Conservation (phyloP, 2,888 invertebrate species). For the Tortricodes alternella region DNA sequence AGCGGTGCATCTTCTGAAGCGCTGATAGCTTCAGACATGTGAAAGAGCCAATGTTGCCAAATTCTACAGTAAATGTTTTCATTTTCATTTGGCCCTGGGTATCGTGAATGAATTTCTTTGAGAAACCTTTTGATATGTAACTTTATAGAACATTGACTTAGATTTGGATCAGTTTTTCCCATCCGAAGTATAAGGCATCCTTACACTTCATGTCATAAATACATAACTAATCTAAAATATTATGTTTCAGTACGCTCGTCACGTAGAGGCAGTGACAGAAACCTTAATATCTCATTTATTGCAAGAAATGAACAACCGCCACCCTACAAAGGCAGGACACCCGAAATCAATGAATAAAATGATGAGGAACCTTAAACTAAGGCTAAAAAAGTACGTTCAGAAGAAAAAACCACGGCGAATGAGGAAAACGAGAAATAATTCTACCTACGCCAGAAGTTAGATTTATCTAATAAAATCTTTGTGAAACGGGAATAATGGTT, state of each 20-base stretch:
- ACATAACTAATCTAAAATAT: background rate
- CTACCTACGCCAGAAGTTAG: background rate
- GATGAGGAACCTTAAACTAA: background rate
- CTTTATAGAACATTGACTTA: no score
- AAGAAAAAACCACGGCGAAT: background rate
- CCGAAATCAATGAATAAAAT: conserved; percentile 31
- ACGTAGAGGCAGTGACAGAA: conserved; percentile 48
- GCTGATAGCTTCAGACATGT: no score
- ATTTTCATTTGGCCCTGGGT: no score
- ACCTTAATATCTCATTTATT: conserved; percentile 46
- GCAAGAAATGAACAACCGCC: conserved; percentile 43
- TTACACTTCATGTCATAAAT: background rate
- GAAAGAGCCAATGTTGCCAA: no score
- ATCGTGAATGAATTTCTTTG: no score
- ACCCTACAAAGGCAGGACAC: conserved; percentile 17
- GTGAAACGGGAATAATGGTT: background rate
- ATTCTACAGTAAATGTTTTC: no score
- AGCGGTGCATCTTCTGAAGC: no score
- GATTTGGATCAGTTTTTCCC: no score
- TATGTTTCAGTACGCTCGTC: conserved; percentile 48
- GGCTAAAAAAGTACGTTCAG: background rate
- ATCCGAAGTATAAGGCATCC: no score
- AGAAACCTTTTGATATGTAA: no score
- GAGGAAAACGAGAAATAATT: background rate
- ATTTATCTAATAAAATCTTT: background rate